Evolutionary conservation across 1,140 invertebrate genomes (phyloP), one percentile per base, ranked within the genome.

Genomic region (Wasmannia auropunctata): DNA sequence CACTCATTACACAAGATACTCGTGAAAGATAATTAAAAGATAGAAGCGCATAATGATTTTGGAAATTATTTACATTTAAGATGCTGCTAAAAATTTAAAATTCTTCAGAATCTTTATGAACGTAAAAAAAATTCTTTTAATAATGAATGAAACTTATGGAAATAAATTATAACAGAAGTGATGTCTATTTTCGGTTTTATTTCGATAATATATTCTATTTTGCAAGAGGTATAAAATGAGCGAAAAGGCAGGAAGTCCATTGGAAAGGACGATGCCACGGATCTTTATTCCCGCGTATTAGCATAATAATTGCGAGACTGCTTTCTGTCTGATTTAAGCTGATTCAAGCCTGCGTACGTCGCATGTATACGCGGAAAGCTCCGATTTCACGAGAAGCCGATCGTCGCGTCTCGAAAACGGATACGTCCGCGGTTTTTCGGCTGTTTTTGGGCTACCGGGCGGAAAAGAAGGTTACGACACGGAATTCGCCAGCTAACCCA

Each of bases 261-360:
- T 56, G 31, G 54, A 43, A 37, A 22, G 60, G 54, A 72, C 25
- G 49, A 58, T 70, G 49, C 65, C 40, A 60, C 60, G 83, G 83
- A 85, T 60, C 85, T 93, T 92, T 92, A 90, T 89, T 90, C 69
- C 77, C 58, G 19, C 58, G 67, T 85, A 93, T 94, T 94, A 94
- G 89, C 94, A 94, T 94, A 94, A 94, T 94, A 94, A 94, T 94
- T 93, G 92, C 80, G 80, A 19, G 67, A 76, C 16, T 87, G 46
- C 37, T 67, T 67, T 67, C 34, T 19, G 63, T 46, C 14, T 46
- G 63, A 46, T 67, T 46, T 25, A 67, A 46, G 70, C 8, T 86
- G 67, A 56, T 51, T 80, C 58, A 56, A 86, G 74, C 56, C 40
- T 83, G 43, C 11, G 76, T 51, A 54, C 65, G 25, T 0, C 51